These are phyloP conservation scores for Triplophysa siluroides DNA, from an alignment of 2,113 vertebrate genomes.

Conservation along the genomic window DNA sequence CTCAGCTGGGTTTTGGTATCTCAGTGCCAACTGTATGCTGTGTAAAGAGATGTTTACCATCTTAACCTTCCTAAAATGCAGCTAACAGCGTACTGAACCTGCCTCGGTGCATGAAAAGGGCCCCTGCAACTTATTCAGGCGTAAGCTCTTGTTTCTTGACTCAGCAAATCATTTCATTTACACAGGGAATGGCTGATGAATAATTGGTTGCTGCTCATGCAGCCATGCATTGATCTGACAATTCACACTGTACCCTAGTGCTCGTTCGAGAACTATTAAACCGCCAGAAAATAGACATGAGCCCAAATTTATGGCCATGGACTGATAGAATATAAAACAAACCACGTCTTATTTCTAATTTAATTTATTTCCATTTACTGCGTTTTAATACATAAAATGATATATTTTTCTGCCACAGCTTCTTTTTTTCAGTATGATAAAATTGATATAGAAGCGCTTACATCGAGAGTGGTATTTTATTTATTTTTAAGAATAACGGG, in stretches of 20 bases:
- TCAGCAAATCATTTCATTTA: constrained; percentile 10
- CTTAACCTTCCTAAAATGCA: not conserved
- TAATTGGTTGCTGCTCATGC: constrained; percentile 14
- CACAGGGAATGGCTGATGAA: not conserved
- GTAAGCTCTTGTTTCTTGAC: not conserved
- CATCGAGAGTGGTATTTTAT: not conserved
- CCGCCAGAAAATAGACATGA: not conserved
- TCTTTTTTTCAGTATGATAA: too few relatives aligned
- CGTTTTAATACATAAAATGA: not conserved
- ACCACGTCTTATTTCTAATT: not conserved
- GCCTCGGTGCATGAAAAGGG: not conserved
- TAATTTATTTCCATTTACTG: not conserved
- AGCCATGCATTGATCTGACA: constrained; percentile 11
- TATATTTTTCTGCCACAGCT: too few relatives aligned
- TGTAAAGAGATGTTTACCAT: not conserved
- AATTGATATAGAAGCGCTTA: not conserved
- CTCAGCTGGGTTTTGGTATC: not conserved
- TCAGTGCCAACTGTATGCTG: not conserved
- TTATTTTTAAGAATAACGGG: not conserved
- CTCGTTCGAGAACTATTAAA: not conserved
- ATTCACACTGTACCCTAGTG: not conserved
- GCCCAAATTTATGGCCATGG: not conserved
- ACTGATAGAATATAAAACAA: not conserved
- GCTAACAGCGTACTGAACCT: not conserved
- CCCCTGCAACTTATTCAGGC: not conserved